A percentile compares a stretch with the other conserved stretches of the same genome.
Conservation (phyloP, 2,888 invertebrate genomes). For the Uloborus plumipes region DNA sequence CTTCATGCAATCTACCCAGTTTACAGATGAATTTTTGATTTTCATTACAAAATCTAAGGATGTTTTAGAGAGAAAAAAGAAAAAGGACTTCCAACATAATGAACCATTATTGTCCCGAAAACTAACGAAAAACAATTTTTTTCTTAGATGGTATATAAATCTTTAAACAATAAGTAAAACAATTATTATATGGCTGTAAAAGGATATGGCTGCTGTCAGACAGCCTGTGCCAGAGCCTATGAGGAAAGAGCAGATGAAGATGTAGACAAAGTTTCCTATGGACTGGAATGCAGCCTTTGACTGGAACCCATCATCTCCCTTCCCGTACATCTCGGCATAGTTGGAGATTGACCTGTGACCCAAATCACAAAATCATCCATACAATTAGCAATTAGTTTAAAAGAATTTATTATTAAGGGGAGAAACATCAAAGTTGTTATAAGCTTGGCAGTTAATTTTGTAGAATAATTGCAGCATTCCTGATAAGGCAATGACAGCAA, state of each 20-base stretch:
- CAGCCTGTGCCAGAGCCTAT: constrained; percentile 95
- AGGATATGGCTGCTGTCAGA: constrained; percentile 93
- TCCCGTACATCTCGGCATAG: constrained; percentile 66
- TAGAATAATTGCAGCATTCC: too few relatives aligned
- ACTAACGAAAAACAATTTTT: background rate
- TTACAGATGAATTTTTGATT: too few relatives aligned
- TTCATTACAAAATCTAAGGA: background rate
- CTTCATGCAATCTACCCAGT: too few relatives aligned
- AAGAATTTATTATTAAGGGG: too few relatives aligned
- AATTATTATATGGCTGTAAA: constrained; percentile 71
- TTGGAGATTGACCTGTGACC: constrained; percentile 67
- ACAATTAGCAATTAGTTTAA: too few relatives aligned
- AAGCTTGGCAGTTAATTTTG: too few relatives aligned
- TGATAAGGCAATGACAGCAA: too few relatives aligned
- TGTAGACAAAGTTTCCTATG: constrained; percentile 90
- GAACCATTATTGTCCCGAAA: background rate
- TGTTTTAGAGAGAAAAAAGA: background rate
- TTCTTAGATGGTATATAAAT: background rate
- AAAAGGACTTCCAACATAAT: background rate
- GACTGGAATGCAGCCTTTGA: constrained; percentile 88
- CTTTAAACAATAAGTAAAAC: too few relatives aligned
- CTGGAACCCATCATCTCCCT: constrained; percentile 86
- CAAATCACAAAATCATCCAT: background rate
- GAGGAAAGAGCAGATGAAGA: constrained; percentile 90
- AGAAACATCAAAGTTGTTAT: too few relatives aligned